Evolutionary conservation across 2,797 vertebrate species (phyloP), one percentile per base, ranked within the genome.

Genomic region (Ctenopoma multispine): DNA sequence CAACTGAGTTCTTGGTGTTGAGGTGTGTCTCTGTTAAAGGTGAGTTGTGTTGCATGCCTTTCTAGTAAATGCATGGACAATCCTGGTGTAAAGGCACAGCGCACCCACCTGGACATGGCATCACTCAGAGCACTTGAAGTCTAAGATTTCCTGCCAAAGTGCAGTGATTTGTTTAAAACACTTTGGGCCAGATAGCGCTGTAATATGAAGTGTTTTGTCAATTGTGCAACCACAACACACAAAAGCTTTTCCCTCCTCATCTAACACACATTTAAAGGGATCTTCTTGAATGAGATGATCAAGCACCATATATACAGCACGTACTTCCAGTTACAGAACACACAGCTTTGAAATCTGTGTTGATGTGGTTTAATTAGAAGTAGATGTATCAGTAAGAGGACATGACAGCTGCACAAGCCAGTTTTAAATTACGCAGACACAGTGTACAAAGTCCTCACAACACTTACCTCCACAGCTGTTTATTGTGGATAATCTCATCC

Each of bases 31-130:
- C 20, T 58, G n/a, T 49, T 27, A 15, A 17, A 58, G 27, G 1
- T 50, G 23, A 61, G 46, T n/a, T 51, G 27, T 58, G 18, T 36
- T 78, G 36, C 44, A 57, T 59, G 40, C 12, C 53, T 69, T 41
- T 50, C 59, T 50, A 77, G 48, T 40, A 18, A 20, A 63, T 49
- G 31, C 31, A 4, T 15, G n/a, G 15, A 56, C 23, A 53, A 48
- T 23, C 8, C 54, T 67, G 46, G 54, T 51, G 31, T 48, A 23
- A 61, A 38, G 59, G 43, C 51, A 82, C 62, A 80, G 80, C 51
- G 47, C 79, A 36, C 76, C 75, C 81, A 76, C 65, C 59, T 77
- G 74, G 72, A 64, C 43, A 60, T 21, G 29, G 61, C 59, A 54
- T 44, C 24, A 62, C 14, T 64, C 54, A 49, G 12, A 70, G n/a